Evolutionary conservation across 2,797 vertebrate species (phyloP).

Genomic region (Neosalanx taihuensis): DNA sequence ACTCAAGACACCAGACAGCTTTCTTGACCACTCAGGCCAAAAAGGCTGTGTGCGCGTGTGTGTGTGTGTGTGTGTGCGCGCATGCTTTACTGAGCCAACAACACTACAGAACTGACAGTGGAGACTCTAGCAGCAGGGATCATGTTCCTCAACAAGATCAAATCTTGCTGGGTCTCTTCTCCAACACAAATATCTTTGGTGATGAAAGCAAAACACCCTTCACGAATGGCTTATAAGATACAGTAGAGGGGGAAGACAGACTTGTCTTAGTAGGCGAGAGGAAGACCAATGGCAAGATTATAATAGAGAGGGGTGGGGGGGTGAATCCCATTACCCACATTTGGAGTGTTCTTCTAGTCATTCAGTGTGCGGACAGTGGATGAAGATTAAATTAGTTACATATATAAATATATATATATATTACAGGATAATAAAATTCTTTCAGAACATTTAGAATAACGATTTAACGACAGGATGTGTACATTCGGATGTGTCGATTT

Average conservation of each 20-base stretch:
- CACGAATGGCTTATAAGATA: conserved; percentile 25
- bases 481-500: not conserved
- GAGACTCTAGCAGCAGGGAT: not conserved
- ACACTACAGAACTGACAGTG: not conserved
- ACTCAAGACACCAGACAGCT: not conserved
- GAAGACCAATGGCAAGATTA: conserved; percentile 31
- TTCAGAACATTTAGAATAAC: not conserved
- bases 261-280: conserved; percentile 27
- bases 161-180: conserved; percentile 13
- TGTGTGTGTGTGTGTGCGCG: not conserved
- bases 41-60: not conserved
- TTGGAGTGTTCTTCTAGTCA: not conserved
- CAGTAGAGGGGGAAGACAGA: conserved; percentile 14
- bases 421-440: not conserved
- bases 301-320: not conserved
- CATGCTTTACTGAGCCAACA: not conserved
- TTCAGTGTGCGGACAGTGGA: not conserved
- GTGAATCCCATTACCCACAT: not conserved
- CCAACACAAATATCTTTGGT: conserved; percentile 33
- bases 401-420: not conserved
- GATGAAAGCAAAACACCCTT: conserved; percentile 9
- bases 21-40: not conserved
- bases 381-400: not conserved
- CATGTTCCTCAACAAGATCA: conserved; percentile 19
- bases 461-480: not conserved